Conservation (phyloP, 92 coral and sea anemone genomes). For the Anthopleura xanthogrammica region DNA sequence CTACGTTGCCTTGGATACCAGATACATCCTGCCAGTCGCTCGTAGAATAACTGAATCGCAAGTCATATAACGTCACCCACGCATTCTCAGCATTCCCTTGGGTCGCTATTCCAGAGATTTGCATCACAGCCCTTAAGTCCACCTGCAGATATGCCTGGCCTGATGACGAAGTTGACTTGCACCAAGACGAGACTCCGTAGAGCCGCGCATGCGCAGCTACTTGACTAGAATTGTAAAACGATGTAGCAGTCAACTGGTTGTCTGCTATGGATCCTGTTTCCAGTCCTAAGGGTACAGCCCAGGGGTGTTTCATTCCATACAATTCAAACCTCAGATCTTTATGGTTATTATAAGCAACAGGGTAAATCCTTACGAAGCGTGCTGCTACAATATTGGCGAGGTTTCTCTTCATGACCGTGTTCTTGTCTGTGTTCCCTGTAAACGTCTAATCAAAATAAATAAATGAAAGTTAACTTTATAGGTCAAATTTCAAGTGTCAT, state of each 20-base stretch:
- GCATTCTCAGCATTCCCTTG: neutral
- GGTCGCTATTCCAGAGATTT: neutral
- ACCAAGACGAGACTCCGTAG: constrained; percentile 6
- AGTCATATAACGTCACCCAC: constrained; percentile 12
- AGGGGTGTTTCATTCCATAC: constrained; percentile 3
- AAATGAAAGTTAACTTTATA: neutral
- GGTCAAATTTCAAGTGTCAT: too few relatives aligned
- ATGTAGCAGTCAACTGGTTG: neutral
- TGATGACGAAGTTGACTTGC: neutral
- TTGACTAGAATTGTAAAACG: neutral
- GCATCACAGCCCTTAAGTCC: neutral
- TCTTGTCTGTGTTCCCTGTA: constrained; percentile 9
- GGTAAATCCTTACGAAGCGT: constrained; percentile 15
- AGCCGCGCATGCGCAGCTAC: neutral
- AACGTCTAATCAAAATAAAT: neutral
- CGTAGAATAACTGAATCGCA: neutral
- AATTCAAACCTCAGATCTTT: constrained; percentile 18
- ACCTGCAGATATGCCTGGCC: neutral
- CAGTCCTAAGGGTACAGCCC: neutral
- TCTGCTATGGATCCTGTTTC: neutral
- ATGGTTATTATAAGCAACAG: neutral
- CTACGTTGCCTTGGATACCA: neutral
- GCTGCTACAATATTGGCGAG: neutral
- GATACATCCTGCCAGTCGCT: neutral
- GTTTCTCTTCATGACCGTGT: constrained; percentile 6